Conservation (phyloP, 2,888 invertebrate genomes). For the Laothoe populi region DNA sequence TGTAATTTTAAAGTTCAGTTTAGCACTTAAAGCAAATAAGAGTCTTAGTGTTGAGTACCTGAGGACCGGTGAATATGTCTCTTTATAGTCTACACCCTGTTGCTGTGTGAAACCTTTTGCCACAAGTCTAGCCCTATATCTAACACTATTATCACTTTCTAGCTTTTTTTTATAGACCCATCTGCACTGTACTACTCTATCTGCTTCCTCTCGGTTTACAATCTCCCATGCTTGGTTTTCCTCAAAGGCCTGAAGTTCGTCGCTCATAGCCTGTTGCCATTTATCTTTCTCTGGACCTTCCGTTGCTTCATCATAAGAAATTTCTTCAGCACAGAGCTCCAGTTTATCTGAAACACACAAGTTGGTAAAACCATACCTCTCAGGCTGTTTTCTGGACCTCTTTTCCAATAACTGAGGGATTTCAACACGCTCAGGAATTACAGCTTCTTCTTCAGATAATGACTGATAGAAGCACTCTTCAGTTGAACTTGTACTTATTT, state of each 20-base stretch:
- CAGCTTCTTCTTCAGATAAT: constrained; percentile 16
- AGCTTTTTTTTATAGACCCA: constrained; percentile 28
- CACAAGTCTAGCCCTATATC: constrained; percentile 30
- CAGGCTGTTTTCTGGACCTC: constrained; percentile 14
- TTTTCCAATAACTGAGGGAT: neutral
- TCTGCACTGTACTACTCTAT: constrained; percentile 23
- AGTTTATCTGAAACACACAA: constrained; percentile 12
- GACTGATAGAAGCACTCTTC: constrained; percentile 19
- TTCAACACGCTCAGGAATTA: neutral
- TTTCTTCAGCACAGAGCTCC: constrained; percentile 8
- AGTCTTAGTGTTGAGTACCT: constrained; percentile 21
- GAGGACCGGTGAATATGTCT: constrained; percentile 27
- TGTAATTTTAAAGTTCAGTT: neutral
- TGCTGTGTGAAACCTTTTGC: constrained; percentile 32
- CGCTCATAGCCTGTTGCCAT: constrained; percentile 36
- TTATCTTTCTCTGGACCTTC: constrained; percentile 31
- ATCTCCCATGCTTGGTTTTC: constrained; percentile 39
- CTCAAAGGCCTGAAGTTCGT: constrained; percentile 36
- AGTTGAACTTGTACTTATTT: constrained; percentile 2
- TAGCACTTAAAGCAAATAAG: neutral
- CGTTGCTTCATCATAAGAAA: constrained; percentile 29
- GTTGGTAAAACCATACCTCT: constrained; percentile 28
- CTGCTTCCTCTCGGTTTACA: constrained; percentile 22
- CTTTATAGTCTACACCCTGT: constrained; percentile 25
- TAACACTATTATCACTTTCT: constrained; percentile 25